Conservation (phyloP, 2,888 invertebrate genomes). For the Miltochrista miniata region DNA sequence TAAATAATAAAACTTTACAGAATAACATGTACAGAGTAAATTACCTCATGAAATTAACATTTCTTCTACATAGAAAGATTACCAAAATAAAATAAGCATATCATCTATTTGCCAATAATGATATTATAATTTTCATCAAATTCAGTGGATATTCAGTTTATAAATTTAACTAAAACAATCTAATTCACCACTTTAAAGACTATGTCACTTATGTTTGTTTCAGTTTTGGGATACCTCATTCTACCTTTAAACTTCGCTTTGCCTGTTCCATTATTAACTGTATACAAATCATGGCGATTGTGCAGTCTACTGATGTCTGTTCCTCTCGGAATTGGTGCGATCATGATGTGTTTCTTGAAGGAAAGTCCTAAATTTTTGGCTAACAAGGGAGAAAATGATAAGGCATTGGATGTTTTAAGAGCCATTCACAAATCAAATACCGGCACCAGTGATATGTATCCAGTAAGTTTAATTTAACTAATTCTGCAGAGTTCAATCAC, state of each 20-base stretch:
- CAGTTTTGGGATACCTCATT: conserved; percentile 29
- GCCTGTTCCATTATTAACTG: conserved; percentile 54
- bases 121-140: background rate
- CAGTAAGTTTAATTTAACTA: background rate
- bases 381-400: conserved; percentile 78
- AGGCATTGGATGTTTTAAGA: conserved; percentile 67
- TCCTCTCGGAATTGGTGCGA: conserved; percentile 64
- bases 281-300: conserved; percentile 86
- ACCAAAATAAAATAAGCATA: background rate
- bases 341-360: conserved; percentile 79
- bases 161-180: too few species aligned
- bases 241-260: conserved; percentile 47
- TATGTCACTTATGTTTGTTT: background rate
- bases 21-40: too few species aligned
- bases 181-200: background rate
- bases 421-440: conserved; percentile 25
- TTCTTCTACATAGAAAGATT: too few species aligned
- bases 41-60: too few species aligned
- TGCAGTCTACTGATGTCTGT: conserved; percentile 71
- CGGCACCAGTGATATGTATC: conserved; percentile 4
- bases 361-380: conserved; percentile 89
- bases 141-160: background rate
- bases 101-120: too few species aligned
- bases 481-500: too few species aligned
- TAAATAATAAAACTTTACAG: background rate